Base-by-base conservation (phyloP, 2,888 invertebrate species). In the Tenthredo amoena region DNA sequence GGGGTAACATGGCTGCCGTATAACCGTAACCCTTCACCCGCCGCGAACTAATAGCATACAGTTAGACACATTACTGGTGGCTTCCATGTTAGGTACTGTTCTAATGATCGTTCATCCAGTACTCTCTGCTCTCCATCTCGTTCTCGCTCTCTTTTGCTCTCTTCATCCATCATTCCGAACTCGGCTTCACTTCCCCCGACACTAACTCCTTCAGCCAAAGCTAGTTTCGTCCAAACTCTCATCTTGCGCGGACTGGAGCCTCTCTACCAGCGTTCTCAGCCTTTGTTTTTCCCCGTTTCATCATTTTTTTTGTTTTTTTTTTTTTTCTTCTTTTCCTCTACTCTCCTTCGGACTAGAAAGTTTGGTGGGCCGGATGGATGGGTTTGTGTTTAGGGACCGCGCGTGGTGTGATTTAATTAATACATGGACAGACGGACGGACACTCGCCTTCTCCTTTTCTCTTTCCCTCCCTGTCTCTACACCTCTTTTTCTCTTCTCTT, bases 11-110 rank as follows among this genome's bases (percentile, higher is more conserved):
- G 85, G 85, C 85, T 85, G 85, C 85, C 85, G 85, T 85, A 85
- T 85, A 85, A 84, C 37, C 88, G 90, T 90, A 91, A 91, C 90
- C 90, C 89, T 91, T 91, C 89, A 91, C 89, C 90, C 88, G 87
- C 85, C 85, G 84, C 85, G 85, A 84, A 85, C 85, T 91, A 90
- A 89, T 91, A 91, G 89, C 89, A 88, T 88, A 89, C 89, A 90
- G 90, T 91, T 90, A 89, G 89, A 89, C 88, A 90, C 89, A 87
- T 90, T 85, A 85, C 85, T 31, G 74, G 83, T 82, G 85, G 84
- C 89, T 90, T 87, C 87, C 88, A 88, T 87, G 88, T 84, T 72
- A 84, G 85, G 83, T 72, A 72, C 85, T 85, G 83, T 85, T 85
- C 85, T 85, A 84, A 83, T 84, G 85, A 82, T 84, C 84, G 85